Evolutionary conservation across 2,888 invertebrate genomes (phyloP), one percentile per base, ranked within the genome.

Genomic region (Agrypnus murinus): DNA sequence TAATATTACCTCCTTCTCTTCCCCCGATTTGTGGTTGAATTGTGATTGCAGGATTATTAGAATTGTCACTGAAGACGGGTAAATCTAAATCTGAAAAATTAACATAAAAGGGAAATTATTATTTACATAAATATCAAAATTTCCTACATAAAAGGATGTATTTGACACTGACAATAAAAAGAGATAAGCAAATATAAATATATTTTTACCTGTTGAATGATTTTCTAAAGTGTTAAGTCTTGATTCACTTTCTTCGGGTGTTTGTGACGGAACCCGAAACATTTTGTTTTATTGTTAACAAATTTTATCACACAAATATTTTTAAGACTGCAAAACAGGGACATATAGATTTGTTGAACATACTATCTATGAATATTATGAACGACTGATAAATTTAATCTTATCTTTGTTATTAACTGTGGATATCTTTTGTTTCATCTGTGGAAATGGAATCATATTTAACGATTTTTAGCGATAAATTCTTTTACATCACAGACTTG

Each of bases 81-180:
- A 75, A 70, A 72, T 73, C 73, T 45, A 75, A 65, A 15, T 75
- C 75, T 75, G 68, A 60, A 73, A 73, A 25, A 25, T 5, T n/a
- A n/a, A n/a, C n/a, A n/a, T n/a, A n/a, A n/a, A n/a, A n/a, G n/a
- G n/a, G n/a, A n/a, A n/a, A n/a, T n/a, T n/a, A n/a, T n/a, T n/a
- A n/a, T n/a, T n/a, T n/a, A n/a, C n/a, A n/a, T n/a, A n/a, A n/a
- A n/a, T n/a, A n/a, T n/a, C n/a, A n/a, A n/a, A n/a, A n/a, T n/a
- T n/a, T n/a, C n/a, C n/a, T n/a, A n/a, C n/a, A n/a, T n/a, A n/a
- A n/a, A n/a, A n/a, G n/a, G n/a, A n/a, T n/a, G n/a, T n/a, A n/a
- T n/a, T n/a, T n/a, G n/a, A n/a, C n/a, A n/a, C n/a, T n/a, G n/a
- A n/a, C n/a, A n/a, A 34, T 34, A 6, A 34, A 34, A 34, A 7